A percentile compares a stretch with the other conserved stretches of the same genome.
Evolutionary conservation across 2,888 invertebrate species (phyloP).

Genomic region (Drosophila birchii): DNA sequence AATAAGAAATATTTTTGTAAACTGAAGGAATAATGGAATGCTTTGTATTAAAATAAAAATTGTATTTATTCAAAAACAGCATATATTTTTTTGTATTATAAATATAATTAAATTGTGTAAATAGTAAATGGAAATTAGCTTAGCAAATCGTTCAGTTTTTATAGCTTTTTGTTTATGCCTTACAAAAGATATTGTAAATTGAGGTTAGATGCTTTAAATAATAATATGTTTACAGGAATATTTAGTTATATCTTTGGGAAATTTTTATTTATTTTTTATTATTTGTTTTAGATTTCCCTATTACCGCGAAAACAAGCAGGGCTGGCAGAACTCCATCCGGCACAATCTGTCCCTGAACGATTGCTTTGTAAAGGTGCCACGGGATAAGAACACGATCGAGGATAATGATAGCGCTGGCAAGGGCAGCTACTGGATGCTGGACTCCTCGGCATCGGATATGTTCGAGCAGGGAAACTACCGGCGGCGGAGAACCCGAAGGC

Average conservation of each 20-base stretch:
- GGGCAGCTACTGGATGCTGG: constrained; percentile 92
- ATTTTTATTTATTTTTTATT: not conserved
- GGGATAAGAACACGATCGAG: constrained; percentile 84
- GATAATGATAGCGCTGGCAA: constrained; percentile 87
- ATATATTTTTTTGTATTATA: not conserved
- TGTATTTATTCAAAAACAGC: not conserved
- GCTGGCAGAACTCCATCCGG: constrained; percentile 92
- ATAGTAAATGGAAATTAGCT: not conserved
- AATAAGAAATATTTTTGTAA: constrained; percentile 14
- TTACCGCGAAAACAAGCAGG: constrained; percentile 93
- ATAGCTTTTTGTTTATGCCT: not conserved
- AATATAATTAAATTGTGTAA: constrained; percentile 1
- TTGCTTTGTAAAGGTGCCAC: constrained; percentile 91
- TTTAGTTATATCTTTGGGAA: not conserved
- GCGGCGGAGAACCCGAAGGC: constrained; percentile 88
- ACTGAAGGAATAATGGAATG: not conserved
- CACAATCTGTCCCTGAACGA: constrained; percentile 93
- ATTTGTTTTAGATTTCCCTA: constrained; percentile 88
- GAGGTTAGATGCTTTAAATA: not conserved
- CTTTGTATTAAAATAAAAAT: not conserved
- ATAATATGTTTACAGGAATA: not conserved
- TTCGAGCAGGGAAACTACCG: constrained; percentile 95
- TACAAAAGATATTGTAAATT: not conserved
- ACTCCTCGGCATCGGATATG: constrained; percentile 92
- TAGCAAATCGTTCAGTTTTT: not conserved